Evolutionary conservation across 2,113 vertebrate genomes (phyloP).

Genomic region (Columba janthina): DNA sequence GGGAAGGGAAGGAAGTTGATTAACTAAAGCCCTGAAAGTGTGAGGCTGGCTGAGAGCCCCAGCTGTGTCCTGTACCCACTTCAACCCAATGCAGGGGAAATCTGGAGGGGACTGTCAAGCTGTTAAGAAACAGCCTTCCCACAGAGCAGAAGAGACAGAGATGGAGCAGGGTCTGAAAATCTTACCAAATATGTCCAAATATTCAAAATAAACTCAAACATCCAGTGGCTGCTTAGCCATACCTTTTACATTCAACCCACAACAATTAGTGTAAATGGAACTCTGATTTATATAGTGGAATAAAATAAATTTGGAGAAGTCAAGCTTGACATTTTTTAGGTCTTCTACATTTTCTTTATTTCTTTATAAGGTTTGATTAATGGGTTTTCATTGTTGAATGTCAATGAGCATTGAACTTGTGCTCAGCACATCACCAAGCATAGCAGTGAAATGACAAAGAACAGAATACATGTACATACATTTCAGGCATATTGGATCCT

Average conservation of each 20-base stretch:
- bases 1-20: background rate
- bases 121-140: conserved; percentile 60
- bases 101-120: conserved; percentile 33
- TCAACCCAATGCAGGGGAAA: conserved; percentile 2
- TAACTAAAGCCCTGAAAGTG: conserved; percentile 4
- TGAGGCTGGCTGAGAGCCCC: conserved; percentile 19
- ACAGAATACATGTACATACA: background rate
- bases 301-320: conserved; percentile 36
- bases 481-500: background rate
- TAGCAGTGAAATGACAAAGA: conserved; percentile 15
- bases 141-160: conserved; percentile 61
- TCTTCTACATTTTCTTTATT: conserved; percentile 17
- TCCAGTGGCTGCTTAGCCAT: conserved; percentile 33
- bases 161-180: conserved; percentile 49
- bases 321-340: background rate
- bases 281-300: conserved; percentile 27
- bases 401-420: background rate
- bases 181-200: conserved; percentile 64
- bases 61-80: conserved; percentile 25
- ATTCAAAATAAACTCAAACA: conserved; percentile 53
- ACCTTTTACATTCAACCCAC: conserved; percentile 47
- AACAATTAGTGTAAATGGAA: conserved; percentile 12
- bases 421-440: background rate
- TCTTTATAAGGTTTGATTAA: conserved; percentile 43
- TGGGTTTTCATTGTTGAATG: background rate